Percentiles rank a stretch among this genome's conserved stretches.
Conservation (phyloP, 2,888 invertebrate species). For the Parnassius smintheus region DNA sequence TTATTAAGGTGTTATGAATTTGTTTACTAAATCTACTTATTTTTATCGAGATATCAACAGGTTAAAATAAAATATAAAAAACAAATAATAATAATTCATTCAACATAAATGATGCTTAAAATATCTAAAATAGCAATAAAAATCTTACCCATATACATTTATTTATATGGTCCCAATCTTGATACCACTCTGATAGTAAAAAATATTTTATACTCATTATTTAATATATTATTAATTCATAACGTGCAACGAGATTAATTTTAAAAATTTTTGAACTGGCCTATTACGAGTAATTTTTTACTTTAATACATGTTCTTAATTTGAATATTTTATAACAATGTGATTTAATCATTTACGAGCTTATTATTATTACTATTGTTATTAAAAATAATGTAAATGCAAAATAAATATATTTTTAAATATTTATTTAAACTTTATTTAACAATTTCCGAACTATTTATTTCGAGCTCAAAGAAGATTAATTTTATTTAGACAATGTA, state of each 20-base stretch:
- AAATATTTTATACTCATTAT: slow-evolving; percentile 46
- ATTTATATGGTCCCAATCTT: slow-evolving; percentile 68
- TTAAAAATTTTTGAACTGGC: slow-evolving; percentile 7
- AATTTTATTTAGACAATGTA: too few relatives aligned
- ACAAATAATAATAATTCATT: too few relatives aligned
- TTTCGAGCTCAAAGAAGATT: too few relatives aligned
- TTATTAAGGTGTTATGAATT: too few relatives aligned
- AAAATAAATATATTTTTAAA: too few relatives aligned
- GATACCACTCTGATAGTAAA: slow-evolving; percentile 64
- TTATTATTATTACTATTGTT: background rate
- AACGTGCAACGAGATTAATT: slow-evolving; percentile 25
- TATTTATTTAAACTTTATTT: too few relatives aligned
- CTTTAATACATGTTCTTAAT: slow-evolving; percentile 6
- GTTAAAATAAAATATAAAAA: too few relatives aligned
- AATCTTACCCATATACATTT: slow-evolving; percentile 65
- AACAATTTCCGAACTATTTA: too few relatives aligned
- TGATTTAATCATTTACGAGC: slow-evolving; percentile 1
- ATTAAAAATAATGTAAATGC: too few relatives aligned
- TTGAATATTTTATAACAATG: background rate
- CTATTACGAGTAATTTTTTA: background rate
- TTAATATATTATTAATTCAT: background rate
- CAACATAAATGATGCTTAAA: too few relatives aligned
- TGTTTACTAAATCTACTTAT: too few relatives aligned
- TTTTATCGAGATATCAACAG: too few relatives aligned
- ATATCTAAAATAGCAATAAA: background rate